Conservation (phyloP, 2,797 vertebrate species). For the Silurus aristotelis region DNA sequence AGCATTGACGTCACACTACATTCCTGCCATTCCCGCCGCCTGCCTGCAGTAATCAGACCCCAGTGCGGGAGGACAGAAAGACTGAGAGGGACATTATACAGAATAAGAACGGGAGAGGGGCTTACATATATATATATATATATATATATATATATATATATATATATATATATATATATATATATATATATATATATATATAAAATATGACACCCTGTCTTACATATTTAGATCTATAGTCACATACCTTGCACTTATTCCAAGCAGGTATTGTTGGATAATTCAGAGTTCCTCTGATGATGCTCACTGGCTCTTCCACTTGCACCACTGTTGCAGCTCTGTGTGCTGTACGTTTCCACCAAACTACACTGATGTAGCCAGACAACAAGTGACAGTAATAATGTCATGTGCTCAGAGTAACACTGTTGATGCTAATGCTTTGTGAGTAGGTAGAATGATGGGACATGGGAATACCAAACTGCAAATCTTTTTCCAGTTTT, state of each 20-base stretch:
- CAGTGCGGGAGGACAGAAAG: constrained; percentile 50
- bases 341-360: constrained; percentile 44
- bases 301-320: constrained; percentile 43
- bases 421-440: constrained; percentile 41
- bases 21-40: constrained; percentile 84
- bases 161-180: not conserved
- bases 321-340: constrained; percentile 41
- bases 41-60: constrained; percentile 71
- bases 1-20: constrained; percentile 89
- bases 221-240: not conserved
- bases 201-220: no score
- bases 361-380: constrained; percentile 34
- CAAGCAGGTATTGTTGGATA: not conserved
- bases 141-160: not conserved
- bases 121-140: not conserved
- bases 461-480: constrained; percentile 34
- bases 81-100: constrained; percentile 31
- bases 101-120: not conserved
- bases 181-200: no score
- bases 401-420: constrained; percentile 23
- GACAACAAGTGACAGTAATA: constrained; percentile 27
- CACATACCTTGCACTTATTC: not conserved
- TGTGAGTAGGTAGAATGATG: constrained; percentile 34
- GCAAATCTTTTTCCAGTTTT: constrained; percentile 19
- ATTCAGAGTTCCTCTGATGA: constrained; percentile 28